A percentile compares a stretch with the other conserved stretches of the same genome.
Conservation (phyloP, 2,113 vertebrate species). For the Panthera uncia region DNA sequence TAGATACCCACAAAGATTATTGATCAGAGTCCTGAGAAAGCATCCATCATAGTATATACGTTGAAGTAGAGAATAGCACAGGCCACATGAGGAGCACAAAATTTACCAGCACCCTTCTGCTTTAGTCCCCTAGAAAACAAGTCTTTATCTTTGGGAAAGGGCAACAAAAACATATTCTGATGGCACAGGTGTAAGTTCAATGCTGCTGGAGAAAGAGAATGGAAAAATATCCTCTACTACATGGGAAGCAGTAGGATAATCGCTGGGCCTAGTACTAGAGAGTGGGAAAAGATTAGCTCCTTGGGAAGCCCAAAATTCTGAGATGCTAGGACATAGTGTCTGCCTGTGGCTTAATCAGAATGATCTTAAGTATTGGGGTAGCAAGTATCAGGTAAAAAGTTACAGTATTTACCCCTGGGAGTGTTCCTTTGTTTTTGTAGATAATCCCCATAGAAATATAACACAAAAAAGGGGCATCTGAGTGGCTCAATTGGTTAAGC, state of each 20-base stretch:
- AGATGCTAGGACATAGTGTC: background rate
- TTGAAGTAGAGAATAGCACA: background rate
- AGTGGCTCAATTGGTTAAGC: no score
- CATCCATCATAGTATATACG: background rate
- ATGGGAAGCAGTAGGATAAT: background rate
- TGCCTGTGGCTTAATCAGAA: background rate
- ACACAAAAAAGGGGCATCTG: no score
- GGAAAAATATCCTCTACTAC: background rate
- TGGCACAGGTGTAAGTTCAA: background rate
- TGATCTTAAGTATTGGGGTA: background rate
- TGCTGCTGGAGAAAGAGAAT: background rate
- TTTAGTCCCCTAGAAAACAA: background rate
- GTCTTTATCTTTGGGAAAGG: background rate
- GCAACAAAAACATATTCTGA: background rate
- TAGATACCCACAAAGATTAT: background rate
- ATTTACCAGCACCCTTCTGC: background rate
- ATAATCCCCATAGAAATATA: background rate
- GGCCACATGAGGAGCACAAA: background rate
- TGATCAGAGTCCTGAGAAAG: background rate
- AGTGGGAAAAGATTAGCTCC: background rate
- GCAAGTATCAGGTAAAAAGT: background rate
- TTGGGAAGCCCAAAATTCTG: background rate
- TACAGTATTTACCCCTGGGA: background rate
- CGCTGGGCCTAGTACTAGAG: background rate
- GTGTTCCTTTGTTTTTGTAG: background rate